These are phyloP conservation scores for Petroica traversi DNA, from an alignment of 2,113 vertebrate genomes.

Conservation along the genomic window DNA sequence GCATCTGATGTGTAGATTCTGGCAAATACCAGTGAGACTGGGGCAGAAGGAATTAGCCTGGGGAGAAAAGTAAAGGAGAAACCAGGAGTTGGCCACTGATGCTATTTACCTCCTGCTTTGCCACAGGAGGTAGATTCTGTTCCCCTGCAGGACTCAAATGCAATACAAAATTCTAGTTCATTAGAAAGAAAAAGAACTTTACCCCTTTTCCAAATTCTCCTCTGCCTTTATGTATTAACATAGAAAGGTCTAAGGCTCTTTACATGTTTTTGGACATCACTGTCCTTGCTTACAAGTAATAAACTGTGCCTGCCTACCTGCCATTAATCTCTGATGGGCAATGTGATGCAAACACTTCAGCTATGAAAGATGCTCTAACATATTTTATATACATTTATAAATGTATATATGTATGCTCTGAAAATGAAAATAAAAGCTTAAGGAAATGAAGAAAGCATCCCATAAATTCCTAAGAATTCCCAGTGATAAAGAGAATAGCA, in stretches of 20 bases:
- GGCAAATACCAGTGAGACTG: not conserved
- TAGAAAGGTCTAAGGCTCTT: not conserved
- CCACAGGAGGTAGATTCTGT: fast-evolving
- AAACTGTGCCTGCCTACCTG: not conserved
- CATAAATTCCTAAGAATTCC: not conserved
- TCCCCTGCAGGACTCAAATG: not conserved
- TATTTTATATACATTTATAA: not conserved
- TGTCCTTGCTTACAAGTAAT: not conserved
- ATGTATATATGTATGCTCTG: not conserved
- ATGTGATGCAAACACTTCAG: not conserved
- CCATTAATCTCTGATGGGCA: not conserved
- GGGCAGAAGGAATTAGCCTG: not conserved
- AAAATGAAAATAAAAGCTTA: not conserved
- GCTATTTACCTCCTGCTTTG: not conserved
- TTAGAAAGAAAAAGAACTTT: not conserved
- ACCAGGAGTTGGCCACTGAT: fast-evolving
- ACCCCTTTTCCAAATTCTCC: not conserved
- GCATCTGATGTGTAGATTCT: not conserved
- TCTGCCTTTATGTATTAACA: not conserved
- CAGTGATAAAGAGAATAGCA: not conserved
- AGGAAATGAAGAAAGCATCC: not conserved
- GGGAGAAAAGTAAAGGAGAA: not conserved
- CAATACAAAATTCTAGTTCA: not conserved
- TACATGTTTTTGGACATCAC: not conserved
- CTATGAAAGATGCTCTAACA: not conserved